These are phyloP conservation scores for Caenorhabditis japonica DNA, from an alignment of 2,888 invertebrate species.

Conservation along the genomic window DNA sequence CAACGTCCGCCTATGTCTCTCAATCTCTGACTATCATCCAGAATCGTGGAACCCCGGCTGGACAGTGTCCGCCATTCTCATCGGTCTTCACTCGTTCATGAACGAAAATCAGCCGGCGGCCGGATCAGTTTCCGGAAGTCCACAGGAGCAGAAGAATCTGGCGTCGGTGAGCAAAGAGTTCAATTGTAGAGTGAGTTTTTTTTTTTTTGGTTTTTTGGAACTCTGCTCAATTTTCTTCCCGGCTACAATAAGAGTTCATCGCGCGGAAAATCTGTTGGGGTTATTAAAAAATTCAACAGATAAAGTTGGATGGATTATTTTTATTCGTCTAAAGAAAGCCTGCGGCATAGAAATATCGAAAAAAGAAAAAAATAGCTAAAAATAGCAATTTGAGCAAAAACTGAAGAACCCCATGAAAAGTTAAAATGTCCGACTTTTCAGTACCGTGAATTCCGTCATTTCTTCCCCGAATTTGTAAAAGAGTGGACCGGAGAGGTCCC, in stretches of 20 bases:
- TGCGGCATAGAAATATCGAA: too few species aligned
- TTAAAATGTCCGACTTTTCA: too few species aligned
- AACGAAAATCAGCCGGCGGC: conserved; percentile 94
- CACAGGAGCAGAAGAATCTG: conserved; percentile 78
- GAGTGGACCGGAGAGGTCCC: conserved; percentile 29
- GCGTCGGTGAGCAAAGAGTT: conserved; percentile 84
- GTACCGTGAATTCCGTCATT: conserved; percentile 43
- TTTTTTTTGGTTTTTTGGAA: background rate
- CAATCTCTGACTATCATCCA: conserved; percentile 94
- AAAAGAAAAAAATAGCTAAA: too few species aligned
- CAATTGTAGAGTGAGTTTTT: conserved; percentile 83
- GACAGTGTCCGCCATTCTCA: conserved; percentile 92
- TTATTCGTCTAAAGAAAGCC: too few species aligned
- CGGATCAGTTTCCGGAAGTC: conserved; percentile 83
- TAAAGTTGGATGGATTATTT: too few species aligned
- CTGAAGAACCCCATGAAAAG: too few species aligned
- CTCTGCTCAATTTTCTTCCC: background rate
- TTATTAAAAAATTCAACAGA: too few species aligned
- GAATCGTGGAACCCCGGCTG: conserved; percentile 99
- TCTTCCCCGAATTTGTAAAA: conserved; percentile 47
- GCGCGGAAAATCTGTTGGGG: too few species aligned
- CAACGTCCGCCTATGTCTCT: conserved; percentile 85
- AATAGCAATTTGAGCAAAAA: too few species aligned
- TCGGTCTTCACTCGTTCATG: conserved; percentile 80
- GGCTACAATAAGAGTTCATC: too few species aligned